Evolutionary conservation across 2,888 invertebrate species (phyloP), one percentile per base, ranked within the genome.

Genomic region (Amblyjoppa fuscipennis): DNA sequence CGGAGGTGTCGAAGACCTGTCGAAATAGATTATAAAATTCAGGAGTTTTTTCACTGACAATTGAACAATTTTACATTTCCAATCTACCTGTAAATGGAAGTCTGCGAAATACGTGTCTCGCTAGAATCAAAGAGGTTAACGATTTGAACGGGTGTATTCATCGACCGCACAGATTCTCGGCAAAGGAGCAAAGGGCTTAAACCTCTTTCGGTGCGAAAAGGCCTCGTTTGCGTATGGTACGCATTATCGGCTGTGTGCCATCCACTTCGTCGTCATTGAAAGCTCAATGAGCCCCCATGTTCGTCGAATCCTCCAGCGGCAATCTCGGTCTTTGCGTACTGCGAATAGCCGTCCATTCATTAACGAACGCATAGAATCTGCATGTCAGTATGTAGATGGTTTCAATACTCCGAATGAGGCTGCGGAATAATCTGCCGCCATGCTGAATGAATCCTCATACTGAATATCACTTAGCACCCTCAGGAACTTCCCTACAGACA

Each of bases 101-200:
- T 59, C 7, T 0, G 28, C 28, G 59, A 59, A 13, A 20, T 6
- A 53, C 53, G 13, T 28, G 59, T 3, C 13, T 59, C 11, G 56
- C 25, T 13, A 4, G 45, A 49, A 49, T 49, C 45, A 28, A 11
- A 59, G 13, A 3, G 59, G 9, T 25, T 59, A 28, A 59, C 28
- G 28, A 25, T 59, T 59, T 4, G 28, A 28, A 59, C 28, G 4
- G 28, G 25, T 2, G 28, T 59, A 28, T 59, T 28, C 28, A 28
- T 4, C 9, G 28, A 28, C 9, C 25, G 28, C 11, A 59, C 13
- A 59, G 13, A 25, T 4, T 25, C 59, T 25, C 28, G 25, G 5
- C 11, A 13, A 59, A 25, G 59, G 45, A 13, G 49, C 71, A 51
- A 70, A 79, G 51, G n/a, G 41, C 69, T 69, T 41, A 49, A 69